Evolutionary conservation across 1,140 invertebrate genomes (phyloP), one percentile per base, ranked within the genome.

Genomic region (Drosophila lini): DNA sequence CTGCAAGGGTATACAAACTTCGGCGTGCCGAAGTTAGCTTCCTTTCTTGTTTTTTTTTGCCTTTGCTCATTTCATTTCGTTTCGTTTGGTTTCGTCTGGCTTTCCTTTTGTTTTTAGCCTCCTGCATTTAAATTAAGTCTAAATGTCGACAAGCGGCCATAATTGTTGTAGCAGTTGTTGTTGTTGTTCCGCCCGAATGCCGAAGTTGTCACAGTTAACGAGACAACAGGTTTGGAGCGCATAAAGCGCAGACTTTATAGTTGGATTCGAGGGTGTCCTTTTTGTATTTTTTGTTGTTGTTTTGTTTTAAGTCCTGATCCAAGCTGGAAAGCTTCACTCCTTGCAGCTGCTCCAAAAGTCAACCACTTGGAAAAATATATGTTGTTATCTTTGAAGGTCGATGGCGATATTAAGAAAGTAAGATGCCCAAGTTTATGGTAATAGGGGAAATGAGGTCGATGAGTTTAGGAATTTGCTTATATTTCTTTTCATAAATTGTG

Each of bases 91-190:
- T 60, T 61, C 42, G 31, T 41, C 31, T 48, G 48, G 41, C 52
- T 52, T 47, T 11, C 34, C 64, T 55, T 65, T 64, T 74, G 31
- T 77, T 69, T 15, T 80, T 40, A 58, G 69, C 59, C 61, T 31
- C n/a, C 62, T 89, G 83, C 80, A 88, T 88, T 88, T 88, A 88
- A 88, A 90, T 88, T 89, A 89, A 88, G 83, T 89, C 80, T 89
- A 89, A 88, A 89, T 86, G 83, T 69, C 83, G 83, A 83, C 83
- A 88, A 86, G 77, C 70, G 76, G 47, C 63, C 56, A 78, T 78
- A 78, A 76, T 82, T 74, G 77, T 84, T 81, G 74, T 67, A 64
- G 74, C 48, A 67, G 53, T 41, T 63, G 41, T 73, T 34, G 52
- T 74, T 71, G 48, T 68, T 58, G 42, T 68, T 74, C 42, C 59